Evolutionary conservation across 2,797 vertebrate species (phyloP), one percentile per base, ranked within the genome.

Genomic region (Thalassophryne amazonica): DNA sequence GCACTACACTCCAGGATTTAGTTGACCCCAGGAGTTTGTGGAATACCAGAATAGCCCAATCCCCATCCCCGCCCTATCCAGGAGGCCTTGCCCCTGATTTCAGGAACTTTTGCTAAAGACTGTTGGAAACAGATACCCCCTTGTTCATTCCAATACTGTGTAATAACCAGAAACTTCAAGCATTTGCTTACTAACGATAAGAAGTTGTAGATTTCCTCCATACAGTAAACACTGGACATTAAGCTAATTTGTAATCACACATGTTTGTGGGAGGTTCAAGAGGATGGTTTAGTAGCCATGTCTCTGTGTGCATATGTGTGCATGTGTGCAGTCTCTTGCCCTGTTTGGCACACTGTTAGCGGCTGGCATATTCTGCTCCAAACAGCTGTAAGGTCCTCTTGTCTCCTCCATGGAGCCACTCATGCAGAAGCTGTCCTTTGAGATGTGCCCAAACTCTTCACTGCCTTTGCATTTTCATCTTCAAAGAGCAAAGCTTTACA

Each of bases 381-480:
- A 85, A 87, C 78, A 85, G 86, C 86, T 89, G 78, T 80, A 80
- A 86, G 82, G 83, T 81, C 58, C 70, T 67, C 81, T 78, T 50
- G 32, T 73, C 69, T 80, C 74, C 73, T 66, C 60, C 62, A 50
- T 56, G 35, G 69, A 69, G 33, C 73, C 86, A 86, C 45, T 85
- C 84, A 87, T 75, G 84, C 80, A 84, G 76, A 87, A 86, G 70
- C 69, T 84, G 73, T 84, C 76, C 76, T 80, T 78, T 78, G 79
- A 88, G 78, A 86, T 78, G 68, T 73, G 81, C 67, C 80, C 73
- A 57, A 75, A 76, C 69, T 71, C 73, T 60, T 84, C 71, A 75
- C 41, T 63, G 36, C 15, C 1, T 50, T 35, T 60, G 11, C 2
- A 15, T 58, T 17, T 20, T n/a, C n/a, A n/a, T n/a, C n/a, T n/a